A percentile compares a stretch with the other conserved stretches of the same genome.
Conservation (phyloP, 2,888 invertebrate genomes). For the Ecliptopera silaceata region DNA sequence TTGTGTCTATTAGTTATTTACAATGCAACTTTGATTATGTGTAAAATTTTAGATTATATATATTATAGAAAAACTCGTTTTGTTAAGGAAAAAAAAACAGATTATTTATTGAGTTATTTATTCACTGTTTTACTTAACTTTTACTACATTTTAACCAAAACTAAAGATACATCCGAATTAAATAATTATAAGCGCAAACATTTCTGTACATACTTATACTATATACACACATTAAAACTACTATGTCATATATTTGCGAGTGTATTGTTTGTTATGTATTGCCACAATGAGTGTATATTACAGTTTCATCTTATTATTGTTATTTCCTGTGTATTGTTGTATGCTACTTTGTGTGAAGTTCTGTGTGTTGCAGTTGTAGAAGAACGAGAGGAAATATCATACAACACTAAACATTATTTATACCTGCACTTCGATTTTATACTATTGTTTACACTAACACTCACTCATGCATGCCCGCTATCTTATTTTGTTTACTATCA, state of each 20-base stretch:
- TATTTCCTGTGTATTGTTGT: background rate
- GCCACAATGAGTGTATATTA: background rate
- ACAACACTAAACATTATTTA: background rate
- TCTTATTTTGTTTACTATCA: background rate
- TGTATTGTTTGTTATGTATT: background rate
- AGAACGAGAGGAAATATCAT: background rate
- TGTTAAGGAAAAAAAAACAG: no score
- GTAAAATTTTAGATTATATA: no score
- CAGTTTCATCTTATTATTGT: background rate
- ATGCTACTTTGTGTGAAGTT: background rate
- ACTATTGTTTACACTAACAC: background rate
- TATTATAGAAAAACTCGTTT: no score
- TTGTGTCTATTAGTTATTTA: background rate
- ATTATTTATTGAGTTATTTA: no score
- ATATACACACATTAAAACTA: background rate
- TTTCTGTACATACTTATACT: background rate
- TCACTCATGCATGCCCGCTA: background rate
- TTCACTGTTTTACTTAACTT: no score
- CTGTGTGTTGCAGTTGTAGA: background rate
- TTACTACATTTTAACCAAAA: no score
- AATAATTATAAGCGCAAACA: no score
- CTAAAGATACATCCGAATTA: no score
- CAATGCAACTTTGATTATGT: no score
- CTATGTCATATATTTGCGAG: background rate
- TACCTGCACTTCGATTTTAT: background rate